These are phyloP conservation scores for Matsumurasca onukii DNA, from an alignment of 1,140 invertebrate species.

Conservation along the genomic window DNA sequence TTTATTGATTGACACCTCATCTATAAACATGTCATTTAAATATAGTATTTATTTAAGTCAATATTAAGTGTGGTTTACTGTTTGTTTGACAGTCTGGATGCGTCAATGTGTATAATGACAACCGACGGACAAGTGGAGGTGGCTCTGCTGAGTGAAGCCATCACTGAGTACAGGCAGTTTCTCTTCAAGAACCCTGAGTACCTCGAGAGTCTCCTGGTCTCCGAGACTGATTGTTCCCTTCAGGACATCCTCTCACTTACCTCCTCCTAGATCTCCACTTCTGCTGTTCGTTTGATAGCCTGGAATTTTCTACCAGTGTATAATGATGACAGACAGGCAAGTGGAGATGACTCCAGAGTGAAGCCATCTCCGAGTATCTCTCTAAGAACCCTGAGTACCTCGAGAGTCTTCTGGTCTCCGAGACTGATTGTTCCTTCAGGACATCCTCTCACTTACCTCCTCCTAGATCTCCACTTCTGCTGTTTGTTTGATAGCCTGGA, in stretches of 20 bases:
- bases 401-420: constrained; percentile 1
- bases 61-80: background rate
- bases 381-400: background rate
- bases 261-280: too few relatives aligned
- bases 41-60: too few relatives aligned
- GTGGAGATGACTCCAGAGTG: too few relatives aligned
- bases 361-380: too few relatives aligned
- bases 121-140: background rate
- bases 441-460: too few relatives aligned
- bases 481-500: background rate
- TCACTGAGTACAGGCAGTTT: background rate
- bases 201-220: constrained; percentile 6
- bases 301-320: too few relatives aligned
- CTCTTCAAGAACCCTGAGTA: constrained; percentile 12
- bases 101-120: background rate
- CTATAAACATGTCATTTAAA: too few relatives aligned
- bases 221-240: background rate
- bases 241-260: background rate
- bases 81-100: background rate
- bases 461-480: too few relatives aligned
- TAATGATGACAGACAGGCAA: too few relatives aligned
- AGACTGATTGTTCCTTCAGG: background rate
- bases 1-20: too few relatives aligned
- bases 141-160: background rate
- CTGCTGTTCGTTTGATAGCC: too few relatives aligned